Percentiles rank a stretch among this genome's conserved stretches.
Evolutionary conservation across 2,113 vertebrate species (phyloP).

Genomic region (Oceanodroma tethys): DNA sequence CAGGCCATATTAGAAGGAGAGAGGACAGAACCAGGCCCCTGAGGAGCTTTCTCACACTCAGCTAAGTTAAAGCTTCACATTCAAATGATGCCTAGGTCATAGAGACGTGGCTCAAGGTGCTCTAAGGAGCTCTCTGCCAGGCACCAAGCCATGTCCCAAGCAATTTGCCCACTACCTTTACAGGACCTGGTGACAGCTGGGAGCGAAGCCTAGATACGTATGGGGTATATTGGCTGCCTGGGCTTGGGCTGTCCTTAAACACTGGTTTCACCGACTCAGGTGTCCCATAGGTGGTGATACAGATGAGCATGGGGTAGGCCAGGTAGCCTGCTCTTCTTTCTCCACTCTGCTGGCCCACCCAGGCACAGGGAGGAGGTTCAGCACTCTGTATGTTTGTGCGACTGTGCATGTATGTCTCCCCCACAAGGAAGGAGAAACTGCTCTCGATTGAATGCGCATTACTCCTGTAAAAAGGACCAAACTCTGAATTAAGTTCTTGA

Average conservation of each 20-base stretch:
- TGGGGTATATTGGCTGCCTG: background rate
- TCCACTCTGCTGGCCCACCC: background rate
- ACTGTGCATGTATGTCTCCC: background rate
- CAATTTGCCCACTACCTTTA: background rate
- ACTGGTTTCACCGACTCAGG: background rate
- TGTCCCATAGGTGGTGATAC: background rate
- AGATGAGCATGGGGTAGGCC: background rate
- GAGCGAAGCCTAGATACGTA: background rate
- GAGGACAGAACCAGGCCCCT: background rate
- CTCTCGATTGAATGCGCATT: fast-evolving
- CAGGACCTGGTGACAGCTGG: background rate
- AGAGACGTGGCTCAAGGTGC: background rate
- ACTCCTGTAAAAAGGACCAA: background rate
- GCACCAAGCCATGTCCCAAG: background rate
- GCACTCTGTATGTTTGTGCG: fast-evolving
- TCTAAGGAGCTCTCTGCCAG: background rate
- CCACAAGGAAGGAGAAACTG: background rate
- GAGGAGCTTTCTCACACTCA: background rate
- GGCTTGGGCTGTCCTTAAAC: background rate
- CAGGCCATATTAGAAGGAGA: background rate
- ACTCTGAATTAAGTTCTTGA: background rate
- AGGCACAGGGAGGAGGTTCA: background rate
- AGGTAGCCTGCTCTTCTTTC: background rate
- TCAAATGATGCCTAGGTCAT: background rate
- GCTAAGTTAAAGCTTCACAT: background rate